Evolutionary conservation across 2,797 vertebrate species (phyloP).

Genomic region (Sternarchorhynchus goeldii): DNA sequence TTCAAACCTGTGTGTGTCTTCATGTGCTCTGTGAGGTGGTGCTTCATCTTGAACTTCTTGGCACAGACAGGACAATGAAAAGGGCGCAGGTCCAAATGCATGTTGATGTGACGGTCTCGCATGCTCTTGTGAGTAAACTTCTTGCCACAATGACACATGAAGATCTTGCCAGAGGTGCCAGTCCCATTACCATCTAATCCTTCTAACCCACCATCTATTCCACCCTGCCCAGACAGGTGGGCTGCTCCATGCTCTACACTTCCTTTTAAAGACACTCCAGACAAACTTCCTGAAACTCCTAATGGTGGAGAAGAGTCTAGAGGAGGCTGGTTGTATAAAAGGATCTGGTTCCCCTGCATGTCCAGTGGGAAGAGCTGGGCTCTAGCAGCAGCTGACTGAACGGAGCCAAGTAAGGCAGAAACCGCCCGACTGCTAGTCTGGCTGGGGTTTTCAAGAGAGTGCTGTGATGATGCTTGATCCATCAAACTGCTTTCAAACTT

Average conservation of each 20-base stretch:
- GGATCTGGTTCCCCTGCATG: constrained; percentile 87
- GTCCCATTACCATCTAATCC: constrained; percentile 62
- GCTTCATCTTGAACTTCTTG: constrained; percentile 98
- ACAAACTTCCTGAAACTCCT: constrained; percentile 62
- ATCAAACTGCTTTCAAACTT: constrained; percentile 78
- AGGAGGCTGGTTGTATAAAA: constrained; percentile 79
- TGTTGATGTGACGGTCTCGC: constrained; percentile 93
- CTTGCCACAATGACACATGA: constrained; percentile 93
- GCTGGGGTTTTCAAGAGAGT: constrained; percentile 66
- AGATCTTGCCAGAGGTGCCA: constrained; percentile 77
- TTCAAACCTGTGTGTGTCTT: constrained; percentile 95
- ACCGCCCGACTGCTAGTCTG: constrained; percentile 68
- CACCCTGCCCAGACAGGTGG: constrained; percentile 66
- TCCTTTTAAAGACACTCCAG: constrained; percentile 67
- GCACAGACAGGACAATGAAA: constrained; percentile 91
- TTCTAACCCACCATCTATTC: constrained; percentile 56
- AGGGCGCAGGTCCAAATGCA: constrained; percentile 93
- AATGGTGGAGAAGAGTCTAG: constrained; percentile 66
- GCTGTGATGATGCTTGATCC: constrained; percentile 73
- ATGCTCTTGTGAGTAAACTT: constrained; percentile 94
- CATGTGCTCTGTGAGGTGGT: constrained; percentile 96
- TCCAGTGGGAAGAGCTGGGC: constrained; percentile 86
- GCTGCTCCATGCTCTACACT: constrained; percentile 80
- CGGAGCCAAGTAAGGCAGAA: constrained; percentile 70
- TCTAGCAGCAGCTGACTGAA: constrained; percentile 66